Base-by-base conservation (phyloP, 2,113 vertebrate genomes). In the Uropsilus gracilis region DNA sequence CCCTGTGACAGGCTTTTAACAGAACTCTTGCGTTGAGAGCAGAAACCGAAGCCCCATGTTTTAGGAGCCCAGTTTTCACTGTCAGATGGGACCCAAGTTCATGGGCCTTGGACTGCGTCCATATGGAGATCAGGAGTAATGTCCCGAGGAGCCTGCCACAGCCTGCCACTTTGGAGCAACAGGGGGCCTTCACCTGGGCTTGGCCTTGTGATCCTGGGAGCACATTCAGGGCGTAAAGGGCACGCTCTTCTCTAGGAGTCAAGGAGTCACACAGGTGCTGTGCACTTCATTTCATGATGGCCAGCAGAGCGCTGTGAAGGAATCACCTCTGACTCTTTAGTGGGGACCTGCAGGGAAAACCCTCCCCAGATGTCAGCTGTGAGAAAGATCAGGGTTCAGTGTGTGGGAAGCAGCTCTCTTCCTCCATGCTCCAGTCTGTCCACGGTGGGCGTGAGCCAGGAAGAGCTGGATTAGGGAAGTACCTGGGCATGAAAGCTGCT, bases 1-100 rank as follows among this genome's bases (percentile, higher is more conserved):
- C 17, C 72, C 32, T 81, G 34, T 22, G 61, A 91, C 68, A 48
- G 24, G 6, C 39, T 84, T 30, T 66, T 46, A 66, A 91, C 59
- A 24, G 73, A 88, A 95, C 34, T 28, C 24, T 53, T 37, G 34
- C 76, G 12, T 89, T 55, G 68, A 89, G 18, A 85, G 53, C n/a
- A 48, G 53, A 94, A 66, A 37, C 6, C 7, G 48, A 89, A 68
- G n/a, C 30, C 46, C 39, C 10, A 30, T 32, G 30, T 85, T 91
- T 85, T 34, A 85, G 30, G 68, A 87, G 32, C 4, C 46, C 2
- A 24, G 30, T 57, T 83, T 39, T 61, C 8, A 10, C 34, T 26
- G 16, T 66, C 24, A 63, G 22, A 61, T 44, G 37, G 42, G 30
- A 28, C 18, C 32, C 73, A 14, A 59, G 14, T 82, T 69, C 75